These are phyloP conservation scores for Megaptera novaeangliae DNA, from an alignment of 2,113 vertebrate genomes.

Conservation along the genomic window DNA sequence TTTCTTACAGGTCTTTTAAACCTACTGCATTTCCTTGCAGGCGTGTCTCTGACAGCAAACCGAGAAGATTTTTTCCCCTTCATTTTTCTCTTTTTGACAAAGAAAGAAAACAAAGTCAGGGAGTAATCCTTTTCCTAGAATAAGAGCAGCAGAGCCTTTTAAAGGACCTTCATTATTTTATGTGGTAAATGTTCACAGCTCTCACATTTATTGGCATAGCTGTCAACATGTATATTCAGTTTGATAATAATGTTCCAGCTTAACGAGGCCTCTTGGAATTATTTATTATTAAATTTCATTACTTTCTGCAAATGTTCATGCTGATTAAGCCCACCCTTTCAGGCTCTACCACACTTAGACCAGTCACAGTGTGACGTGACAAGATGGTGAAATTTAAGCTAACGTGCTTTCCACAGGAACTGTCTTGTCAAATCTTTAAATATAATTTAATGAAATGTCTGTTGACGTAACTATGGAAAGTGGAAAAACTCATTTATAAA, in stretches of 20 bases:
- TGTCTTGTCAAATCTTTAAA: conserved; percentile 65
- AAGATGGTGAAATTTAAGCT: conserved; percentile 45
- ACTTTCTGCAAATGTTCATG: conserved; percentile 73
- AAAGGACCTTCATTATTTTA: conserved; percentile 72
- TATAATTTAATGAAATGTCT: conserved; percentile 66
- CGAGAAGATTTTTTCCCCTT: not conserved
- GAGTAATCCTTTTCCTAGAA: conserved; percentile 43
- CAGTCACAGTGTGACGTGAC: conserved; percentile 22
- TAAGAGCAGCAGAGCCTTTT: conserved; percentile 73
- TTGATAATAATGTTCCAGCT: conserved; percentile 77
- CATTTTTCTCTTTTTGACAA: not conserved
- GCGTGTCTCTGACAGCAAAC: not conserved
- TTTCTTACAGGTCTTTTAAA: not conserved
- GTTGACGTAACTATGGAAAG: conserved; percentile 58
- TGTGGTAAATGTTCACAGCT: conserved; percentile 77
- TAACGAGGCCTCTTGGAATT: conserved; percentile 81
- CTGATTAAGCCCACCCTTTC: conserved; percentile 76
- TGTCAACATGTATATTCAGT: conserved; percentile 79
- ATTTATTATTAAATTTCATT: conserved; percentile 78
- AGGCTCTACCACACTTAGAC: conserved; percentile 38
- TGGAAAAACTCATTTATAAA: conserved; percentile 65
- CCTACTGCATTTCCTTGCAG: not conserved
- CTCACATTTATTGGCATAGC: conserved; percentile 78
- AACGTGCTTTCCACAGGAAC: conserved; percentile 51
- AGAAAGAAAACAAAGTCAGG: conserved; percentile 12